A percentile compares a stretch with the other conserved stretches of the same genome.
phyloP scores from a whole-genome alignment of 30 jellyfish, hydroid and myxozoan genomes.

The Mastigias papua region DNA sequence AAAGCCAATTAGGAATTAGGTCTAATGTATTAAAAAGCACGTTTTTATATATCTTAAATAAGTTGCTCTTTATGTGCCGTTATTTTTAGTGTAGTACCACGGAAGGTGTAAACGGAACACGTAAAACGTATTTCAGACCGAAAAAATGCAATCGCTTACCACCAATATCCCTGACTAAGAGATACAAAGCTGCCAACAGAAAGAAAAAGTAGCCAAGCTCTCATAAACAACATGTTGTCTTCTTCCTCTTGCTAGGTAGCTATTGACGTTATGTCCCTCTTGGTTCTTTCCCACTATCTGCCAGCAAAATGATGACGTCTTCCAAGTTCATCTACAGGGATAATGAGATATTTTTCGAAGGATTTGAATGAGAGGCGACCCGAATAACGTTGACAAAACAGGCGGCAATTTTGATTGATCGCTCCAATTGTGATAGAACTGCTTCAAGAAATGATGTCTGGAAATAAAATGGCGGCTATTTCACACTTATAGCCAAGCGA shows the following conservation, averaged over 20 bases:
- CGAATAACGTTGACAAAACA: constrained; percentile 76
- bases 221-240: constrained; percentile 36
- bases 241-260: not conserved
- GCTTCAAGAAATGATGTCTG: constrained; percentile 58
- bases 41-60: not conserved
- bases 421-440: constrained; percentile 74
- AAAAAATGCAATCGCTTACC: constrained; percentile 56
- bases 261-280: not conserved
- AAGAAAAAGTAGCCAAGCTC: constrained; percentile 49
- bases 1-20: constrained; percentile 46
- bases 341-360: constrained; percentile 65
- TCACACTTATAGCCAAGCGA: constrained; percentile 68
- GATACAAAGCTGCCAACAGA: constrained; percentile 58
- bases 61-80: not conserved
- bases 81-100: not conserved
- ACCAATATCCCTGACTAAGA: constrained; percentile 62
- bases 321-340: constrained; percentile 26
- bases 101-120: constrained; percentile 51
- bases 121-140: not conserved
- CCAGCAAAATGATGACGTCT: constrained; percentile 37
- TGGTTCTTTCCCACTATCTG: constrained; percentile 29
- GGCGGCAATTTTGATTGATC: constrained; percentile 85
- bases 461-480: constrained; percentile 83
- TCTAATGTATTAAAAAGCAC: not conserved
- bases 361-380: constrained; percentile 72